Evolutionary conservation across 2,888 invertebrate genomes (phyloP), one percentile per base, ranked within the genome.

Genomic region (Onthophagus sagittarius): DNA sequence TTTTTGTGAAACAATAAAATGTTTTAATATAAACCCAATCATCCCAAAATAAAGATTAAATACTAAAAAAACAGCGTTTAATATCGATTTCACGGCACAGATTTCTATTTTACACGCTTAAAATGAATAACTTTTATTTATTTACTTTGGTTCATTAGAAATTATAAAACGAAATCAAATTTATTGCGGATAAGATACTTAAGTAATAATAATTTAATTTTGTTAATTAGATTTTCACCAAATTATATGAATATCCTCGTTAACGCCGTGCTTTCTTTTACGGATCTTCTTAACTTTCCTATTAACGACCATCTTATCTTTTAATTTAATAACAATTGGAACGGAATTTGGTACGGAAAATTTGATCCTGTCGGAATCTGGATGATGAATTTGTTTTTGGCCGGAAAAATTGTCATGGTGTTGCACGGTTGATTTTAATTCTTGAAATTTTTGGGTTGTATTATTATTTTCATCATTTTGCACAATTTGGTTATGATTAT

Each of bases 221-320:
- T 53, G 2, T 53, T 53, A 23, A 23, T 23, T 23, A 23, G 23
- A 63, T 63, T 63, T 67, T 67, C 64, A 67, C 67, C 67, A 67
- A 5, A n/a, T 67, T 7, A 67, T 67, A 67, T 67, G 67, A 2
- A n/a, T n/a, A 67, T 67, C 23, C 31, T 23, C 32, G 31, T 13
- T 23, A 15, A 15, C 2, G 9, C 32, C 67, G 6, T 67, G 7
- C 1, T 31, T 15, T 15, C 31, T n/a, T 15, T 67, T 67, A 15
- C 7, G n/a, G 6, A 67, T 31, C 32, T 67, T 67, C 23, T 67
- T 67, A 67, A 67, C 31, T 67, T 67, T 67, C 31, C 67, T 67
- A 31, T 67, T 67, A 23, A 67, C 67, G 9, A 67, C 32, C 67
- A 67, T 67, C n/a, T 23, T 31, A 67, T 67, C 67, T 32, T 15